Conservation (phyloP, 2,888 invertebrate species). For the Brassicogethes aeneus region DNA sequence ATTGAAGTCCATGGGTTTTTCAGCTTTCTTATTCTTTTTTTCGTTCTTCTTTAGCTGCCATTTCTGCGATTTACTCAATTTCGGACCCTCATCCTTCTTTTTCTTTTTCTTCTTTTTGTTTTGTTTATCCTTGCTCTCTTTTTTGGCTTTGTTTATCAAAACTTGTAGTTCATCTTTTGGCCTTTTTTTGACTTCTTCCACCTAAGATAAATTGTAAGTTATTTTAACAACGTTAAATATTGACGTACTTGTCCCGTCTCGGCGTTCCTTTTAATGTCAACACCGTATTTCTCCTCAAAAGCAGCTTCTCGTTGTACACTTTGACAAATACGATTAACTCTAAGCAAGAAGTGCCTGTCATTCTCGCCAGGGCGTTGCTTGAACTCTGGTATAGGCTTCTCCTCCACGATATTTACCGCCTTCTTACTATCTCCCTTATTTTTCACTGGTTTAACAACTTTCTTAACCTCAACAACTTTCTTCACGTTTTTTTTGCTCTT, state of each 20-base stretch:
- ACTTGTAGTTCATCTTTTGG: conserved; percentile 47
- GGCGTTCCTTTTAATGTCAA: conserved; percentile 47
- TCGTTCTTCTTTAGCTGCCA: conserved; percentile 44
- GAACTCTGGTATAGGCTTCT: conserved; percentile 47
- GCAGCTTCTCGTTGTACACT: conserved; percentile 52
- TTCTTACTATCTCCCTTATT: conserved; percentile 18
- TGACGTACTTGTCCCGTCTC: conserved; percentile 41
- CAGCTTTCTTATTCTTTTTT: conserved; percentile 23
- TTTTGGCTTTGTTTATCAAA: conserved; percentile 38
- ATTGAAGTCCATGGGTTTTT: conserved; percentile 33
- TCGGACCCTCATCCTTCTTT: conserved; percentile 32
- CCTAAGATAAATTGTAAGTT: conserved; percentile 20
- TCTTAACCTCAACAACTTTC: conserved; percentile 18
- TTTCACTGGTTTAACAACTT: conserved; percentile 5
- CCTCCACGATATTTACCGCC: conserved; percentile 18
- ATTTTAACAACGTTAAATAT: conserved; percentile 1
- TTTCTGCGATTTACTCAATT: conserved; percentile 47
- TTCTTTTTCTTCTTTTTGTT: conserved; percentile 34
- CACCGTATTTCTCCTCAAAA: conserved; percentile 53
- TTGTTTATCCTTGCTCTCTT: conserved; percentile 29
- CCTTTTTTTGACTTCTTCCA: conserved; percentile 42
- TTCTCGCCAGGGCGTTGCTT: conserved; percentile 54
- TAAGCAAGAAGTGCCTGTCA: conserved; percentile 51
- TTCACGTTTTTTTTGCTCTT: conserved; percentile 14
- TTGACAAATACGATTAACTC: conserved; percentile 56